Base-by-base conservation (phyloP, 37 sponge, comb jelly and placozoan genomes). In the Eunapius fragilis region DNA sequence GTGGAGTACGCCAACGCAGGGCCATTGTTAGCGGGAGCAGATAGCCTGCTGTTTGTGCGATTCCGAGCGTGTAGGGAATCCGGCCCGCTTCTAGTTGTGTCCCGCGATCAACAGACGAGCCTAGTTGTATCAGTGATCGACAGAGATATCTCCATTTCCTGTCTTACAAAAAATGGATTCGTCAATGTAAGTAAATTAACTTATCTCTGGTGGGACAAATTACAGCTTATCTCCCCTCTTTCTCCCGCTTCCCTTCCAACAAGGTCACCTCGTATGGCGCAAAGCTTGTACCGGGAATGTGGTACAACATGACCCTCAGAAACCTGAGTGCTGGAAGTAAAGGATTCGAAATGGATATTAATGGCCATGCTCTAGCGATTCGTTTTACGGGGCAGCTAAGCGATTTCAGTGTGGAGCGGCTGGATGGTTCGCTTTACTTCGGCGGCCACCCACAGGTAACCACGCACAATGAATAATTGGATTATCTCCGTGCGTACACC, bases 361-460 rank as follows among this genome's bases (percentile, higher is more conserved):
- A 89, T 86, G 87, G 79, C 9, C 49, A 25, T 67, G 77, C 70
- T 9, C 37, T 73, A n/a, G 31, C 23, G 0, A 2, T 19, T 36
- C 25, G 45, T 14, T 25, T 26, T 10, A 19, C 49, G 12, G 27
- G 32, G 35, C 32, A 37, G 10, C 84, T 86, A 31, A 24, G 45
- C 9, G 31, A 68, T 4, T 23, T 93, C 45, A 30, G 87, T 69
- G 87, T 87, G 34, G 77, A 34, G 58, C 22, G 31, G 19, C 79
- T 85, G 34, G 36, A 83, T 75, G 87, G 90, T 2, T 50, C 84
- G 10, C 83, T 93, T 28, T 93, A 76, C 87, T 83, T 93, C 68
- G 93, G 93, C 5, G 90, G 90, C 2, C 87, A 82, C 49, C 87
- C 93, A 35, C 74, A 80, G 25, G 41, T 31, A 35, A 69, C 76